Percentiles rank a stretch among this genome's conserved stretches.
Evolutionary conservation across 2,113 vertebrate genomes (phyloP).

Genomic region (Hystrix cristata): DNA sequence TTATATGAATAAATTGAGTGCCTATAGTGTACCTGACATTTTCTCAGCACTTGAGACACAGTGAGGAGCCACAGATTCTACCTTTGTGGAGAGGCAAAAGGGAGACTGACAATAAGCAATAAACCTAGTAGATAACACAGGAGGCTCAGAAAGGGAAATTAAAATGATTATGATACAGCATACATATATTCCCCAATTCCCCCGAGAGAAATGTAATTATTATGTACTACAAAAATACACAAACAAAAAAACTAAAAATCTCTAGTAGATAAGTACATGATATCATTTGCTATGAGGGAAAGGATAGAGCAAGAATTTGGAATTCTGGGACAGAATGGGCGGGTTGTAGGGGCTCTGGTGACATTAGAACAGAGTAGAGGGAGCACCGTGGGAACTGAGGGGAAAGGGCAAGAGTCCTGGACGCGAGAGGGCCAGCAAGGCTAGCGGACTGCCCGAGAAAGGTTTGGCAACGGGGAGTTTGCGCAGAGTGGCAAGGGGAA

Average conservation of each 20-base stretch:
- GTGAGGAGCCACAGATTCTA: not conserved
- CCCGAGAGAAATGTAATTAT: not conserved
- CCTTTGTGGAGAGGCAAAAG: accelerated
- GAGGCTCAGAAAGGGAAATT: not conserved
- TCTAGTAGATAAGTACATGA: not conserved
- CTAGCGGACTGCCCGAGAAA: accelerated
- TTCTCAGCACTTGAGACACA: not conserved
- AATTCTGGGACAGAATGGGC: not conserved
- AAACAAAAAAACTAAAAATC: not conserved
- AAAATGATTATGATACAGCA: not conserved
- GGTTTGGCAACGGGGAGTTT: not conserved
- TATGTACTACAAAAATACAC: not conserved
- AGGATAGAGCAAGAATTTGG: not conserved
- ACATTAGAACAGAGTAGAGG: not conserved
- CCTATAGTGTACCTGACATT: not conserved
- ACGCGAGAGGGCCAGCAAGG: accelerated
- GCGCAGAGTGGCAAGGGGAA: accelerated
- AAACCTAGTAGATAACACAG: not conserved
- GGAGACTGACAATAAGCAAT: not conserved
- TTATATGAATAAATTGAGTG: not conserved
- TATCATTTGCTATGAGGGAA: not conserved
- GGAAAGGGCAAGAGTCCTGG: not conserved
- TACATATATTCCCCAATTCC: not conserved
- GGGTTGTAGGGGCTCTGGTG: accelerated
- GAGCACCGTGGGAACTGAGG: too few species aligned